Evolutionary conservation across 2,113 vertebrate genomes (phyloP).

Genomic region (Leiothrix lutea): DNA sequence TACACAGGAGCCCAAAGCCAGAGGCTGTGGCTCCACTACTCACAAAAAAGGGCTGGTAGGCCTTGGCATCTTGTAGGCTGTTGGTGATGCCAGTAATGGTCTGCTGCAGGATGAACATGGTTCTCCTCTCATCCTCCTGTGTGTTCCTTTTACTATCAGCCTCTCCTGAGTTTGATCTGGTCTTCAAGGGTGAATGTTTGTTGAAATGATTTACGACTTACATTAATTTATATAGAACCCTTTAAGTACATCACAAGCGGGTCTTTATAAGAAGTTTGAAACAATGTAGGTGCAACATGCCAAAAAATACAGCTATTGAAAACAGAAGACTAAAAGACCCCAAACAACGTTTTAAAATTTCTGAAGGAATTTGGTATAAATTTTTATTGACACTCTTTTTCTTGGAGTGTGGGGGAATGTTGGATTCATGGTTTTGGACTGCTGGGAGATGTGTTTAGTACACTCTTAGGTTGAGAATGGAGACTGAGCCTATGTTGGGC

Average conservation of each 20-base stretch:
- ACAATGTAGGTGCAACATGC: background rate
- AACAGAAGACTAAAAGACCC: background rate
- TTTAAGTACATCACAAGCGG: background rate
- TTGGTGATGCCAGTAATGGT: background rate
- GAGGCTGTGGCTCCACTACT: background rate
- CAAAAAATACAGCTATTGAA: background rate
- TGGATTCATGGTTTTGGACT: background rate
- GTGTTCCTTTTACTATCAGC: background rate
- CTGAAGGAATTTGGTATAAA: background rate
- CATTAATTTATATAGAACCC: background rate
- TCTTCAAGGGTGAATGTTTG: background rate
- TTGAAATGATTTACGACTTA: background rate
- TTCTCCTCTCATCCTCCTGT: background rate
- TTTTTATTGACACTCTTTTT: background rate
- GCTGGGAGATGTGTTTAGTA: background rate
- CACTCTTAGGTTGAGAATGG: background rate
- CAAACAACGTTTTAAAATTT: background rate
- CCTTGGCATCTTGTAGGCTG: background rate
- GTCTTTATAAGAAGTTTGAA: background rate
- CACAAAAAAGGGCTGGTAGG: background rate
- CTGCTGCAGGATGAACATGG: background rate
- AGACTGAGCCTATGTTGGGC: background rate
- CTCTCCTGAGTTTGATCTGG: background rate
- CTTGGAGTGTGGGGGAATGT: background rate
- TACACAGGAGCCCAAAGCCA: background rate